Percentiles rank a stretch among this genome's conserved stretches.
Conservation (phyloP, 1,140 invertebrate species). For the Pseudachorutes palmiensis region DNA sequence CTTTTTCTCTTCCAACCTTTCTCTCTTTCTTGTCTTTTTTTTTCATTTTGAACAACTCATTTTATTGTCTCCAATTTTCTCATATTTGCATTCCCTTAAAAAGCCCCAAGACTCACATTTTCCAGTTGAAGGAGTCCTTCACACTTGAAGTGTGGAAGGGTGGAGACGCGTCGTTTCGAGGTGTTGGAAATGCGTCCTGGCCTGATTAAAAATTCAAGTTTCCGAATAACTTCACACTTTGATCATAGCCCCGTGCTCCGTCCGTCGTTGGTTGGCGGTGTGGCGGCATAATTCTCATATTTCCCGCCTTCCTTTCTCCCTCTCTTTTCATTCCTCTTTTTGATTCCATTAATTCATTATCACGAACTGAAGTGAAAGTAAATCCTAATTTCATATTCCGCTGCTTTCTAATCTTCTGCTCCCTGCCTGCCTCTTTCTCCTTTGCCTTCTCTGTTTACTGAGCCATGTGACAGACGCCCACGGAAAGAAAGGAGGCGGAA, state of each 20-base stretch:
- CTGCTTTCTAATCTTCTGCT: background rate
- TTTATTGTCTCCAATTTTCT: conserved; percentile 11
- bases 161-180: too few species aligned
- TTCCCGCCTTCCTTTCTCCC: background rate
- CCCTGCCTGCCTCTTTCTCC: background rate
- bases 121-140: background rate
- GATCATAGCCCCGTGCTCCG: background rate
- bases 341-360: conserved; percentile 14
- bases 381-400: conserved; percentile 14
- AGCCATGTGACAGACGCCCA: too few species aligned
- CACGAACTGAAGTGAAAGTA: conserved; percentile 12
- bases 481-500: conserved; percentile 6
- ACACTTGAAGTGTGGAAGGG: background rate
- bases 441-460: background rate
- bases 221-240: background rate
- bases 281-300: background rate
- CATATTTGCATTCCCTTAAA: conserved; percentile 1
- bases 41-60: background rate
- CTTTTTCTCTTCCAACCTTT: background rate
- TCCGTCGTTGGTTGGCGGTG: background rate
- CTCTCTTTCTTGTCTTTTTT: background rate
- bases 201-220: conserved; percentile 11
- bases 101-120: conserved; percentile 3
- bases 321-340: background rate
- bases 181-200: too few species aligned